These are phyloP conservation scores for Liparis tanakae DNA, from an alignment of 2,797 vertebrate genomes.

Conservation along the genomic window DNA sequence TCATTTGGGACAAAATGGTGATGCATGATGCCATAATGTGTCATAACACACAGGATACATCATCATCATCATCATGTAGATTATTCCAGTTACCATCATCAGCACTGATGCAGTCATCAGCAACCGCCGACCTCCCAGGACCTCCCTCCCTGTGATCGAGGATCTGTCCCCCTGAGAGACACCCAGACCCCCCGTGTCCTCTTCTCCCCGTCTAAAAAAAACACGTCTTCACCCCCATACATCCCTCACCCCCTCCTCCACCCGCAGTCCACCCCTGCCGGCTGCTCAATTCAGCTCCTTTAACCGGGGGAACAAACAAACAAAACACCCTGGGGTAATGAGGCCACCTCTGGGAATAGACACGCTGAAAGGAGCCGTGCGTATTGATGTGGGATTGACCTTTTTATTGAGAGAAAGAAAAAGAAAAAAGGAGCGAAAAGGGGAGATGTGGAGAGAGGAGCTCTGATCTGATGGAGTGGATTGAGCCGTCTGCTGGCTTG, in stretches of 20 bases:
- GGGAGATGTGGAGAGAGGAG: constrained; percentile 59
- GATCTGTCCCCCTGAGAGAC: constrained; percentile 53
- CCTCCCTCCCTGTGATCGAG: constrained; percentile 42
- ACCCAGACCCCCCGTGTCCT: constrained; percentile 36
- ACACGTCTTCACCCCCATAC: constrained; percentile 4
- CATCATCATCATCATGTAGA: constrained; percentile 10
- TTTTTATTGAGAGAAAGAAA: constrained; percentile 56
- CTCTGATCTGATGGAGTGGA: constrained; percentile 78
- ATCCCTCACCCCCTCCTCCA: constrained; percentile 14
- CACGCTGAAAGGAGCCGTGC: constrained; percentile 65
- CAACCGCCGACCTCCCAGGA: constrained; percentile 12
- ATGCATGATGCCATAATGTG: background rate
- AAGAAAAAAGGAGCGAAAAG: constrained; percentile 53
- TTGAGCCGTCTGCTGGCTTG: constrained; percentile 65
- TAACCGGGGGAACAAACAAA: constrained; percentile 80
- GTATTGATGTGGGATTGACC: constrained; percentile 80
- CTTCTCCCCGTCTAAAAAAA: constrained; percentile 7
- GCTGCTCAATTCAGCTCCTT: constrained; percentile 80
- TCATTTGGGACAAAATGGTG: background rate
- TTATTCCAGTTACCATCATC: constrained; percentile 13
- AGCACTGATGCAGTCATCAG: constrained; percentile 13
- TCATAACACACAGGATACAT: background rate
- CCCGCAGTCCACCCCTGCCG: constrained; percentile 63
- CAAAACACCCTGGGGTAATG: constrained; percentile 78
- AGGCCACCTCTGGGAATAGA: constrained; percentile 76